Base-by-base conservation (phyloP, 2,113 vertebrate species). In the Carassius carassius region DNA sequence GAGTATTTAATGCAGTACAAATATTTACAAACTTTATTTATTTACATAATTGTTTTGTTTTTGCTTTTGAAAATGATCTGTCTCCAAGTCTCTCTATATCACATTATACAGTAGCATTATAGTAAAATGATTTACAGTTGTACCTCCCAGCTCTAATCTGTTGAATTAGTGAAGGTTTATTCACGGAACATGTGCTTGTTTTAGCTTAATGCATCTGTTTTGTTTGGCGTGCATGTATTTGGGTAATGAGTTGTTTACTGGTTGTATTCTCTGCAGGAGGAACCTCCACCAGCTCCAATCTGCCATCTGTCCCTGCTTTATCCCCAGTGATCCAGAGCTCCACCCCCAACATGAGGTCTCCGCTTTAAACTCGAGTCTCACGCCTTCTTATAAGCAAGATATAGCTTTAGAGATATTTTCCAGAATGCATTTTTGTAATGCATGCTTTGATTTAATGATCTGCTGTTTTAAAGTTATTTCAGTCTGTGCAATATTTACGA, bases 291-390 rank as follows among this genome's bases (percentile, higher is more conserved):
- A 96, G 94, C 92, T 91, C 97, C 86, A 98, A 95, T 91, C 94
- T 99, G 90, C 98, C 98, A 85, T 96, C 96, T 89, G 98, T 99
- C 91, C 96, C 97, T 90, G 90, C 95, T 25, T 95, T 98, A 91
- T 96, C 96, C 92, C 96, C 97, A 85, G 95, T 97, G 92, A 96
- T 95, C 91, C 95, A 96, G 88, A 96, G 96, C 93, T 95, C 97
- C 88, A 93, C 94, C 90, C 95, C 97, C 93, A 98, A 94, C 94
- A 98, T 99, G 97, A 99, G 98, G 98, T 99, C n/a, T 32, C 23
- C 19, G 3, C 51, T 35, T 77, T 29, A 12, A 77, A 29, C 13
- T 29, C 8, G 29, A 17, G 32, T 35, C 74, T 77, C 49, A 51
- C 19, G 5, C 25, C 21, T 14, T 54, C 2, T 75, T 29, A 11